Evolutionary conservation across 2,888 invertebrate genomes (phyloP).

Genomic region (Disparrhopalites patrizii): DNA sequence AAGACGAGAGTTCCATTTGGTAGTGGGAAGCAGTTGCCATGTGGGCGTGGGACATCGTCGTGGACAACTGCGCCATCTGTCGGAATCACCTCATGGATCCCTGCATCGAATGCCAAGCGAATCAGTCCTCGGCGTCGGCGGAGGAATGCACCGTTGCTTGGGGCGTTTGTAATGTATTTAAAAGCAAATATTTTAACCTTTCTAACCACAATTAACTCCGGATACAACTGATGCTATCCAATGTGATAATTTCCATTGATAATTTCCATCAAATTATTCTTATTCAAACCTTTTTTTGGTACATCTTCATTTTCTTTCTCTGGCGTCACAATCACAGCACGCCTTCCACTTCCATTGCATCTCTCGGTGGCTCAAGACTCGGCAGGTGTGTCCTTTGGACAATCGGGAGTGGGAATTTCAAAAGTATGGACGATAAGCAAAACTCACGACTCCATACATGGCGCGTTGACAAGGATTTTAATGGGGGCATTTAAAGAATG

Average conservation of each 20-base stretch:
- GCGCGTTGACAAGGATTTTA: too few relatives aligned
- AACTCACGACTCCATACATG: background rate
- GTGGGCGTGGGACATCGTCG: conserved; percentile 99
- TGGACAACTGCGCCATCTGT: conserved; percentile 99
- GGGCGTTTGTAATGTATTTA: conserved; percentile 96
- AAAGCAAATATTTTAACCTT: background rate
- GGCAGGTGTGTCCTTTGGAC: conserved; percentile 99
- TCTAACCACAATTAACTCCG: too few relatives aligned
- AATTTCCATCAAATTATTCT: too few relatives aligned
- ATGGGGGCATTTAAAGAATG: too few relatives aligned
- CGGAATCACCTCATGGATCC: conserved; percentile 99
- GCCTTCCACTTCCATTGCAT: conserved; percentile 99
- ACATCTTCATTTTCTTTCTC: background rate
- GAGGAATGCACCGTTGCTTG: conserved; percentile 99
- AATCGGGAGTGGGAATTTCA: conserved; percentile 99
- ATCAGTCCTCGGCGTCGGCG: conserved; percentile 95
- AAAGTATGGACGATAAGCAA: conserved; percentile 65
- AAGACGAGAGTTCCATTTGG: too few relatives aligned
- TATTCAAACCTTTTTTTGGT: too few relatives aligned
- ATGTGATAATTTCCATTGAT: too few relatives aligned
- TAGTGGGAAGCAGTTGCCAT: conserved; percentile 99
- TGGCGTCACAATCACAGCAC: conserved; percentile 67
- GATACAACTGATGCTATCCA: too few relatives aligned
- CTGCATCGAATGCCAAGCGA: conserved; percentile 98
- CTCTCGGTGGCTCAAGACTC: conserved; percentile 97